These are phyloP conservation scores for Listronotus bonariensis DNA, from an alignment of 1,140 invertebrate species.

Conservation along the genomic window DNA sequence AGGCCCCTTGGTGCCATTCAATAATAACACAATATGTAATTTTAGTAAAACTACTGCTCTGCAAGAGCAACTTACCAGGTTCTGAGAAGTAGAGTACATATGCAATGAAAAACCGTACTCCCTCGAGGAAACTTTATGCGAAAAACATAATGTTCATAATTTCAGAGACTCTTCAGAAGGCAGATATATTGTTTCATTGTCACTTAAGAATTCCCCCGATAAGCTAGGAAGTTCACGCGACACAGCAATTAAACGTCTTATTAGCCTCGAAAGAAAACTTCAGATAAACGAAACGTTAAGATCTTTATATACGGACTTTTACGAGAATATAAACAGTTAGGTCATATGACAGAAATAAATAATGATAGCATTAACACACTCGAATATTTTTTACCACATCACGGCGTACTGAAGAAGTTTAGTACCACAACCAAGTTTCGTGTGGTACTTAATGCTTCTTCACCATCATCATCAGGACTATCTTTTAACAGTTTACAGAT, in stretches of 20 bases:
- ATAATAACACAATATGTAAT: constrained; percentile 1
- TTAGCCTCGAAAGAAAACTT: constrained; percentile 22
- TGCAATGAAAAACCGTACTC: constrained; percentile 9
- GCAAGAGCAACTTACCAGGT: constrained; percentile 13
- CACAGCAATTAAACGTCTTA: constrained; percentile 20
- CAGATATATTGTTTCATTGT: constrained; percentile 31
- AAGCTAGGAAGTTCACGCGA: constrained; percentile 30
- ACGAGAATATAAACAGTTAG: constrained; percentile 24
- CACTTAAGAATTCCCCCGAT: too few relatives aligned
- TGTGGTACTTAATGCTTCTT: constrained; percentile 54
- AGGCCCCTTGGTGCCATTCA: not conserved
- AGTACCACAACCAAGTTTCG: constrained; percentile 25
- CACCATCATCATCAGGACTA: constrained; percentile 37
- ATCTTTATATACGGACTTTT: constrained; percentile 23
- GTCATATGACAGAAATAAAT: constrained; percentile 14
- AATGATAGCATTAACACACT: not conserved
- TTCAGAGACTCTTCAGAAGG: constrained; percentile 12
- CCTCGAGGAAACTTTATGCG: constrained; percentile 29
- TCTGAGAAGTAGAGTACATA: constrained; percentile 35
- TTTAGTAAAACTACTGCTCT: not conserved
- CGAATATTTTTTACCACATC: constrained; percentile 20
- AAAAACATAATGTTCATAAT: constrained; percentile 33
- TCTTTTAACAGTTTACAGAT: constrained; percentile 47
- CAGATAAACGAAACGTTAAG: constrained; percentile 18
- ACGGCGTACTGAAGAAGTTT: constrained; percentile 8